Evolutionary conservation across 2,113 vertebrate species (phyloP).

Genomic region (Notarius lentiginosus): DNA sequence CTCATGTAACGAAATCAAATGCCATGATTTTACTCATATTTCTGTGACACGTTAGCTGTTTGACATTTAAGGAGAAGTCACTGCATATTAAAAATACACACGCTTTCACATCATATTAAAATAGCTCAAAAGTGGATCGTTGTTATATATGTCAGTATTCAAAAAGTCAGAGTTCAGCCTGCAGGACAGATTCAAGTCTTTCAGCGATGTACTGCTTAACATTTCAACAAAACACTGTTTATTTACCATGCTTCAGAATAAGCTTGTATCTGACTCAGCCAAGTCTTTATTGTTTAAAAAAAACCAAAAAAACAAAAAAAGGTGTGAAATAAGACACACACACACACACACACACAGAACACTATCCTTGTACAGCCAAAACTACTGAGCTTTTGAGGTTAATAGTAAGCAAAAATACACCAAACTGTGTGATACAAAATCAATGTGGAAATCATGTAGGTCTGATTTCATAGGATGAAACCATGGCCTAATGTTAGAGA

Average conservation of each 20-base stretch:
- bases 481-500: no score
- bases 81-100: conserved; percentile 5
- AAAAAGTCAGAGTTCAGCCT: conserved; percentile 21
- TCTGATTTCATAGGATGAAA: background rate
- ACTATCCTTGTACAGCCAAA: background rate
- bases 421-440: background rate
- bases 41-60: conserved; percentile 35
- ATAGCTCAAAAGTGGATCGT: conserved; percentile 5
- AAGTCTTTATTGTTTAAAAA: background rate
- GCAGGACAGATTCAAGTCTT: conserved; percentile 42
- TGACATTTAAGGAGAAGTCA: conserved; percentile 56
- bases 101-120: background rate
- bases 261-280: conserved; percentile 2
- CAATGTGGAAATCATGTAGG: background rate
- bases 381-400: background rate
- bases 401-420: background rate
- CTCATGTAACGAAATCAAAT: background rate
- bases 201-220: conserved; percentile 19
- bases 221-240: background rate
- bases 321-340: background rate
- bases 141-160: conserved; percentile 29
- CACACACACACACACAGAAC: background rate
- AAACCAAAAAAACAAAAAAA: background rate
- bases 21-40: conserved; percentile 17
- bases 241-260: conserved; percentile 14